Evolutionary conservation across 2,113 vertebrate genomes (phyloP).

Genomic region (Zosterops lateralis): DNA sequence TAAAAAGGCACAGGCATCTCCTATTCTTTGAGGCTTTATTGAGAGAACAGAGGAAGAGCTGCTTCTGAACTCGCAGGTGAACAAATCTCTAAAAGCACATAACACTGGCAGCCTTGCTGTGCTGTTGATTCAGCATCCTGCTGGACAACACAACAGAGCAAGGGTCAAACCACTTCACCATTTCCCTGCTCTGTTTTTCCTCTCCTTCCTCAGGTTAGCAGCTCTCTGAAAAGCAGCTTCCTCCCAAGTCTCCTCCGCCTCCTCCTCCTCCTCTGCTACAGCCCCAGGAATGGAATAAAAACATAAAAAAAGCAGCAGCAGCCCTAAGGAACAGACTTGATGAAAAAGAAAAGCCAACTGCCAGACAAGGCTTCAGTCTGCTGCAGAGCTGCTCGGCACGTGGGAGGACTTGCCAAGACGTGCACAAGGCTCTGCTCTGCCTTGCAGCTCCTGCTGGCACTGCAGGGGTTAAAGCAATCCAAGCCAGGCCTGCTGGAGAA

Average conservation of each 20-base stretch:
- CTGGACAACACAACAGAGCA: not conserved
- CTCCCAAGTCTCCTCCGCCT: not conserved
- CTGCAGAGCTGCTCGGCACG: not conserved
- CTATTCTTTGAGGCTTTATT: conserved; percentile 8
- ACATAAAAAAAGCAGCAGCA: conserved; percentile 31
- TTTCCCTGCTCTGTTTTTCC: not conserved
- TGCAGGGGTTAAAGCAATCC: conserved; percentile 52
- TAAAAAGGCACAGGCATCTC: not conserved
- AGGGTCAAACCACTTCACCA: not conserved
- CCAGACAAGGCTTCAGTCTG: conserved; percentile 47
- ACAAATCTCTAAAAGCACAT: not conserved
- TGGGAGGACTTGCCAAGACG: conserved; percentile 35
- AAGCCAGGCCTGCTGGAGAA: conserved; percentile 49
- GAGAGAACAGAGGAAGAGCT: not conserved
- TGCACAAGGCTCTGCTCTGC: conserved; percentile 46
- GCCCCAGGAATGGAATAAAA: conserved; percentile 23
- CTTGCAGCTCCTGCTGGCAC: not conserved
- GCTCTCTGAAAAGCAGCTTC: not conserved
- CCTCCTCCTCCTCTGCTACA: not conserved
- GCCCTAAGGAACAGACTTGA: conserved; percentile 38
- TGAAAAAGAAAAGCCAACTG: conserved; percentile 60
- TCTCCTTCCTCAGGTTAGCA: not conserved
- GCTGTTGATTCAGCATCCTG: not conserved
- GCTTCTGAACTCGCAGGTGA: conserved; percentile 22
- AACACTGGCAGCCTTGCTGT: not conserved